phyloP scores from a whole-genome alignment of 2,797 vertebrate genomes.

The Pristis pectinata region DNA sequence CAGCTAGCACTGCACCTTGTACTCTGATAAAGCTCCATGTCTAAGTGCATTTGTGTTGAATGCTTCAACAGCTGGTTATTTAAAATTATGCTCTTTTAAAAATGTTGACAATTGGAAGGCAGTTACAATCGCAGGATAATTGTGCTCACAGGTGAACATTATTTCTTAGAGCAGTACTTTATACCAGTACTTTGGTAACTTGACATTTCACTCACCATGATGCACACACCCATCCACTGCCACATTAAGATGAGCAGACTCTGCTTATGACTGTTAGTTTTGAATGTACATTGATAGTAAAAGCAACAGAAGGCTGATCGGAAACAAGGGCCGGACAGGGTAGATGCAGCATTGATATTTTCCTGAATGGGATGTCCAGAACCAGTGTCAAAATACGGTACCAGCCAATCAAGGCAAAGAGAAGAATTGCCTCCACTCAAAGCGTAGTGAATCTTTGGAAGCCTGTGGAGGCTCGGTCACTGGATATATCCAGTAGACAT shows the following conservation, averaged over 20 bases:
- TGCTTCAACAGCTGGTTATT: neutral
- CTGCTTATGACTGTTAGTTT: neutral
- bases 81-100: neutral
- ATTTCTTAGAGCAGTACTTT: neutral
- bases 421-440: too few species aligned
- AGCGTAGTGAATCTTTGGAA: too few species aligned
- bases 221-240: neutral
- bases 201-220: neutral
- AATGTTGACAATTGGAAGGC: neutral
- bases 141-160: neutral
- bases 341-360: neutral
- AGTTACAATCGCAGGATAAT: neutral
- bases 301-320: neutral
- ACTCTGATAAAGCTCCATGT: neutral
- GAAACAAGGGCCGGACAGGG: neutral
- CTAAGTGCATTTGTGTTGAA: neutral
- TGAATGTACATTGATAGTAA: neutral
- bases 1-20: neutral
- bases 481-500: too few species aligned
- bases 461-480: too few species aligned
- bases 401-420: too few species aligned
- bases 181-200: neutral
- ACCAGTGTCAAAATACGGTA: too few species aligned
- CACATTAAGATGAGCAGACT: neutral
- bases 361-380: too few species aligned